Evolutionary conservation across 2,113 vertebrate species (phyloP).

Genomic region (Zapus hudsonius): DNA sequence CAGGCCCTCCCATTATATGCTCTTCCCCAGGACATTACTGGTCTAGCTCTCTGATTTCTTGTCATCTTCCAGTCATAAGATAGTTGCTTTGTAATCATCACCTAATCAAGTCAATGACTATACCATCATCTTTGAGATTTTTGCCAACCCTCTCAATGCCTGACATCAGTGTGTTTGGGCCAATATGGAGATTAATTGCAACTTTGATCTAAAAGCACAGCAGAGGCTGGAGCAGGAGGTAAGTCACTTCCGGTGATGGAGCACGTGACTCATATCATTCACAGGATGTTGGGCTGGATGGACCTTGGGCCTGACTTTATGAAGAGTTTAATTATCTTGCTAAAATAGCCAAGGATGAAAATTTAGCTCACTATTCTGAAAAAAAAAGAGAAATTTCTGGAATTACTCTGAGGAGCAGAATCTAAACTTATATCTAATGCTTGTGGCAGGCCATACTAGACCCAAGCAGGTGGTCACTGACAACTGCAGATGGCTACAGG

Average conservation of each 20-base stretch:
- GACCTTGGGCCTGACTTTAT: not conserved
- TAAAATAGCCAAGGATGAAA: constrained; percentile 22
- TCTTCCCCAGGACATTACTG: not conserved
- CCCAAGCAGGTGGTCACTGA: constrained; percentile 63
- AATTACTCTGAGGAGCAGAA: constrained; percentile 38
- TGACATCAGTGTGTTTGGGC: not conserved
- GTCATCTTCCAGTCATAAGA: not conserved
- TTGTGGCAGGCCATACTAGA: constrained; percentile 57
- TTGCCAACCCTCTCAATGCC: not conserved
- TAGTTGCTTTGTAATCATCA: not conserved
- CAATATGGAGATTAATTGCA: not conserved
- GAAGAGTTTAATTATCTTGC: not conserved
- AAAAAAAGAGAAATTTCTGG: constrained; percentile 30
- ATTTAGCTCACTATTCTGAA: constrained; percentile 6
- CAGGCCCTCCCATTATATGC: not conserved
- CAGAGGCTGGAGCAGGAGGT: not conserved
- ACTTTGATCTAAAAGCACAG: not conserved
- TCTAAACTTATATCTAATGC: constrained; percentile 38
- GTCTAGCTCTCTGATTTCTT: not conserved
- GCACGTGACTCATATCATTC: not conserved
- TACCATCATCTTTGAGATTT: not conserved
- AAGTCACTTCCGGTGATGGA: not conserved
- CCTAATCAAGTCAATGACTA: not conserved
- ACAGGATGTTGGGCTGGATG: not conserved
- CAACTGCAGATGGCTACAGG: constrained; percentile 44